Percentiles rank a stretch among this genome's conserved stretches.
phyloP scores from a whole-genome alignment of 2,113 vertebrate genomes.

The Rhineura floridana region DNA sequence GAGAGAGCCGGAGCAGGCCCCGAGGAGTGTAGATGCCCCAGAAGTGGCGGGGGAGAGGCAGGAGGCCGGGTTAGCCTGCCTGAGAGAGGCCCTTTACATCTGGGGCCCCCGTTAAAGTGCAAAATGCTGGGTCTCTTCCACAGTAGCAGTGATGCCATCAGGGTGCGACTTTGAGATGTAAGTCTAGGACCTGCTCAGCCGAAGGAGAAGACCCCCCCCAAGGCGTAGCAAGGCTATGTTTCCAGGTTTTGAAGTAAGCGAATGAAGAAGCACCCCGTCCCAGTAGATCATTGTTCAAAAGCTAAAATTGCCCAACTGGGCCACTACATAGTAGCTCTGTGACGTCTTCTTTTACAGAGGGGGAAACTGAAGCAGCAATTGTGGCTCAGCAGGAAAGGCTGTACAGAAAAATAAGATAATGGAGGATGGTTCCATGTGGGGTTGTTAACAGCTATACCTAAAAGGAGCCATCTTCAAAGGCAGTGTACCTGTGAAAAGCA shows the following conservation, averaged over 20 bases:
- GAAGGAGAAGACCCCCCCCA: no score
- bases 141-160: background rate
- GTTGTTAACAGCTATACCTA: no score
- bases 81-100: background rate
- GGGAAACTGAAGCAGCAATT: background rate
- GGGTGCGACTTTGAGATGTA: no score
- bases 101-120: background rate
- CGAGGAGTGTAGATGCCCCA: background rate
- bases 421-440: background rate
- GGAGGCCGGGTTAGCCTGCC: background rate
- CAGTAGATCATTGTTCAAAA: no score
- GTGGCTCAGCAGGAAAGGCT: background rate
- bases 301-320: no score
- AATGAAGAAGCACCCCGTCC: no score
- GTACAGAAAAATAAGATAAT: background rate
- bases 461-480: background rate
- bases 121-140: background rate
- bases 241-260: no score
- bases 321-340: no score
- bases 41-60: background rate
- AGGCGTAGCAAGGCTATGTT: no score
- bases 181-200: no score
- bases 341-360: background rate
- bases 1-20: no score
- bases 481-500: background rate